Evolutionary conservation across 2,888 invertebrate species (phyloP), one percentile per base, ranked within the genome.

Genomic region (Callyntrura guangdongensis): DNA sequence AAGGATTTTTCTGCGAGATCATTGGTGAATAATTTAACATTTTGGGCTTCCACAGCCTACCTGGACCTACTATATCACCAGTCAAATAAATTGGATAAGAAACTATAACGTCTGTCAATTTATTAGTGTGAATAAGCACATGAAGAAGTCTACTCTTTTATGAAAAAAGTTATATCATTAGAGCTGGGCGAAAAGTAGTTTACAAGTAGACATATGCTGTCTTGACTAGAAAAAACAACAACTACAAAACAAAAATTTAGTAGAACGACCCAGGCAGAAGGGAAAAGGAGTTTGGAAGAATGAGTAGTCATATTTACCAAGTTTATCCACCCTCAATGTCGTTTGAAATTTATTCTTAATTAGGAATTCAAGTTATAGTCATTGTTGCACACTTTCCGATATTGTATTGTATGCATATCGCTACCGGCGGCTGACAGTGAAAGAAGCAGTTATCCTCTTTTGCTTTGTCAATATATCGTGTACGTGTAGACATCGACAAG

Each of bases 1-100:
- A 72, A 3, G 47, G 14, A 47, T 8, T 4, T 72, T 81, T 82
- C 9, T 36, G 82, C 36, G 53, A 61, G 61, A 56, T 82, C 82
- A 36, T 82, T 45, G 61, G 61, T 27, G 61, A 59, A 82, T 82
- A 61, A 82, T 82, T 82, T 56, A 56, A 53, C 14, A 53, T n/a
- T n/a, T 53, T 9, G 25, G 22, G 79, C 56, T 20, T 12, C 17
- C 0, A 22, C 47, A 49, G 72, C 45, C 14, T 27, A 25, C 49
- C 77, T 82, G 36, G 36, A 47, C 36, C 27, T 17, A n/a, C 12
- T 53, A 22, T 27, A 53, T 25, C 20, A 77, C 53, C n/a, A 49
- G 17, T n/a, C 14, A 9, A 12, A 17, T 36, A 20, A 69, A 25
- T 11, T 9, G 6, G 14, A 36, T 0, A 14, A 36, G 27, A 36